Evolutionary conservation across 2,888 invertebrate species (phyloP), one percentile per base, ranked within the genome.

Genomic region (Apotomis capreana): DNA sequence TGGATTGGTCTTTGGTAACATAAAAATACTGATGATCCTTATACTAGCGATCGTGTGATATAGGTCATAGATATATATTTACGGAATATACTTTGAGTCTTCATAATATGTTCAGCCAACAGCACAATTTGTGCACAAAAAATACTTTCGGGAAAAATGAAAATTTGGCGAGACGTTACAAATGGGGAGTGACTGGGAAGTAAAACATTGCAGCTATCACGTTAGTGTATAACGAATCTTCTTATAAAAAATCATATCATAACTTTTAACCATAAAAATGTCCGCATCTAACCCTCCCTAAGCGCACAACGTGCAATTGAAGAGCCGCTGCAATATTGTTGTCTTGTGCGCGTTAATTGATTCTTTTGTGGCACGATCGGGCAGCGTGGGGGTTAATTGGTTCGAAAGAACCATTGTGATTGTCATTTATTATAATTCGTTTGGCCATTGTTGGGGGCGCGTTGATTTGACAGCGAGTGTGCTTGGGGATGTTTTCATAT

Each of bases 291-390:
- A 57, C 63, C 51, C 12, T 72, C 63, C 72, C 52, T 68, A 72
- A 54, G 70, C 70, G 76, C 73, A 81, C 81, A 83, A 87, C 87
- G 86, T 83, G 61, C 71, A 84, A 59, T 81, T 70, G 63, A 74
- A 65, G 70, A 74, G 74, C 74, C 83, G 85, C 86, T 84, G 87
- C 87, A 86, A 86, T 87, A 88, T 86, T 89, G 89, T 89, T 88
- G 85, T 88, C 86, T 83, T 87, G 85, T 83, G 55, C 83, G 82
- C 79, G 78, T 79, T 91, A 92, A 92, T 91, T 89, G 90, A 91
- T 92, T 91, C 91, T 87, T 92, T 92, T 92, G 92, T 91, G 83
- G 77, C 76, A 81, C 87, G 87, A 89, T 88, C 86, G 88, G 63
- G 61, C 71, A 59, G 59, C 13, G 60, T 0, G 5, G 6, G 40